Conservation (phyloP, 2,113 vertebrate species). For the Phocoena sinus region DNA sequence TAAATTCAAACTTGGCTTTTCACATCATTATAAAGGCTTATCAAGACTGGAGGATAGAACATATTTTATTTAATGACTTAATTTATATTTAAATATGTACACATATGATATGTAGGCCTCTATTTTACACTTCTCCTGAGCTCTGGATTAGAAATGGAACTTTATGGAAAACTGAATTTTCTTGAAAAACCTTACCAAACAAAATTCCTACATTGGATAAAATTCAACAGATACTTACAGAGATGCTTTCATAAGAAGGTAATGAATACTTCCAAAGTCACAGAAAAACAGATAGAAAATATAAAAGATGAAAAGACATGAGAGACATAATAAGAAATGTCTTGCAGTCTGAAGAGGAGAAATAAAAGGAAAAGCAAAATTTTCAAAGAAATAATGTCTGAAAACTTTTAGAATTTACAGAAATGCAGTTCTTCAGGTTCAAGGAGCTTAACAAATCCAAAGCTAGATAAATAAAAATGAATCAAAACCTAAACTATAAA, state of each 20-base stretch:
- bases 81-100: neutral
- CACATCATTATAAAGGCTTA: neutral
- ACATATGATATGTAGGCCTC: neutral
- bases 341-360: neutral
- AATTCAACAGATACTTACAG: neutral
- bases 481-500: neutral
- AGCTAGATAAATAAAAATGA: neutral
- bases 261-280: neutral
- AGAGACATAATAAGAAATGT: neutral
- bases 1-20: neutral
- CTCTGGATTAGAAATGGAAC: neutral
- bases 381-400: neutral
- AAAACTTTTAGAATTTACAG: neutral
- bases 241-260: neutral
- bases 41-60: neutral
- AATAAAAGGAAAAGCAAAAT: neutral
- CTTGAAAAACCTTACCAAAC: neutral
- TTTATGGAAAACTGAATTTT: neutral
- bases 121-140: neutral
- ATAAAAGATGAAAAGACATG: neutral
- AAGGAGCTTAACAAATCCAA: neutral
- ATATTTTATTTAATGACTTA: neutral
- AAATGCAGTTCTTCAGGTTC: neutral
- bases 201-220: neutral
- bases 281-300: neutral